phyloP scores from a whole-genome alignment of 2,888 invertebrate species.

The Lysandra coridon region DNA sequence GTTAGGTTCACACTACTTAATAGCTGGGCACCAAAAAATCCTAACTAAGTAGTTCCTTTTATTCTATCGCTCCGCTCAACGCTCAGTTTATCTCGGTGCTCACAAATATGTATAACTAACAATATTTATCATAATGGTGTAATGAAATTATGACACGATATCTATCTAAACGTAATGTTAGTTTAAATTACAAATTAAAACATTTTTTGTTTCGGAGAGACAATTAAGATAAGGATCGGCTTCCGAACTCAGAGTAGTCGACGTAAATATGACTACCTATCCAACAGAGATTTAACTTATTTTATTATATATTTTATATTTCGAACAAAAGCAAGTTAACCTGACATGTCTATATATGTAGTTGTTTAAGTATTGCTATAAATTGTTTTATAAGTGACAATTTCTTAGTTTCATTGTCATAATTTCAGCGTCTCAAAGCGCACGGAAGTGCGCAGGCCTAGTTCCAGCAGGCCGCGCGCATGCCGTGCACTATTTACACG shows the following conservation, averaged over 20 bases:
- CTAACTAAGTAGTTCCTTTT: not conserved
- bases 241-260: conserved; percentile 46
- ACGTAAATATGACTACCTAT: conserved; percentile 9
- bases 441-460: too few species aligned
- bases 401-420: too few species aligned
- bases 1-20: too few species aligned
- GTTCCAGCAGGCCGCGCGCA: too few species aligned
- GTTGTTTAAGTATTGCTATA: not conserved
- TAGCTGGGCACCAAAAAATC: not conserved
- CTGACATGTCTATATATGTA: not conserved
- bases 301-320: not conserved
- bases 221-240: conserved; percentile 59
- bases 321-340: not conserved
- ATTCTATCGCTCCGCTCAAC: conserved; percentile 1
- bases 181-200: conserved; percentile 22
- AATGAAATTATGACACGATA: not conserved
- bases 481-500: too few species aligned
- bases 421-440: too few species aligned
- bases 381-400: not conserved
- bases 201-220: conserved; percentile 43
- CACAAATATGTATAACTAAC: not conserved
- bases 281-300: not conserved
- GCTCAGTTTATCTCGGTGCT: not conserved
- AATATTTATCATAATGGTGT: conserved; percentile 17
- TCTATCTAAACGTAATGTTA: not conserved